Conservation (phyloP, 2,113 vertebrate genomes). For the Petromus typicus region DNA sequence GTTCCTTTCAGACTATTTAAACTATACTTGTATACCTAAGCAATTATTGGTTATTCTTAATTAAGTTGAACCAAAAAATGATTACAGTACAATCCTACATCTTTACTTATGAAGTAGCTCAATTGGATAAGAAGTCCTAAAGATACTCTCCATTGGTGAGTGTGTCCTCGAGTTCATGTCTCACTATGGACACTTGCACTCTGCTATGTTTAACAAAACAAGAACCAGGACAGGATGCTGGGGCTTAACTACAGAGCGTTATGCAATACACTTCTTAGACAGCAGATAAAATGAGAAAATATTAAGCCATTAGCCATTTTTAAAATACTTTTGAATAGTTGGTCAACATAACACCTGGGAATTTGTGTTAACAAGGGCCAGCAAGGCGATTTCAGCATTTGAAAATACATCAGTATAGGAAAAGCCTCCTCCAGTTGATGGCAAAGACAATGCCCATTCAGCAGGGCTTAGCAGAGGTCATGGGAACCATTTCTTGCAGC, state of each 20-base stretch:
- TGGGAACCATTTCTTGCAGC: constrained; percentile 52
- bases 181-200: neutral
- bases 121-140: neutral
- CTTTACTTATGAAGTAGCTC: neutral
- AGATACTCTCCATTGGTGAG: neutral
- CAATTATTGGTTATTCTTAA: constrained; percentile 1
- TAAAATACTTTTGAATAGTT: neutral
- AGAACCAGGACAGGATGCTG: neutral
- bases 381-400: constrained; percentile 29
- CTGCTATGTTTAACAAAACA: neutral
- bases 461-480: constrained; percentile 34
- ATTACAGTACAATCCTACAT: neutral
- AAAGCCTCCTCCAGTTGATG: neutral
- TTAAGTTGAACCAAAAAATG: neutral
- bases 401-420: neutral
- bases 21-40: neutral
- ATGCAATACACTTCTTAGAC: neutral
- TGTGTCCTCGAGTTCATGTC: too few species aligned
- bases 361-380: constrained; percentile 51
- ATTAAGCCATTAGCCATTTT: neutral
- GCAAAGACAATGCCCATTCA: constrained; percentile 7
- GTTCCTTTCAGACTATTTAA: neutral
- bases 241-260: neutral
- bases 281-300: neutral
- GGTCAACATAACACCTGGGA: constrained; percentile 25